Percentiles rank a stretch among this genome's conserved stretches.
Conservation (phyloP, 2,888 invertebrate genomes). For the Eupithecia tripunctaria region DNA sequence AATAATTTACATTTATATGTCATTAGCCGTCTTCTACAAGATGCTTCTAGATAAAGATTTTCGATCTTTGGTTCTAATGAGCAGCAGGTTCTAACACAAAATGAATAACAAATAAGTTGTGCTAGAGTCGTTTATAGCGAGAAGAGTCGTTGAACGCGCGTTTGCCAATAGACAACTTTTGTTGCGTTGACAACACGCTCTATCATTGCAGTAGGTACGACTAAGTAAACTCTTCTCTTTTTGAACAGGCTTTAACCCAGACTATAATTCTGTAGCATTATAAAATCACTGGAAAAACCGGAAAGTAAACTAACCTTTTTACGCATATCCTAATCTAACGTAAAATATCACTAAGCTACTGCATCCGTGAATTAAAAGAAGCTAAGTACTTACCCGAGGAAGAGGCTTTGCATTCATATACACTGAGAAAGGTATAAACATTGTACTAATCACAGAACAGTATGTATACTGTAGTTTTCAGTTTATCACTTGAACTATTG, state of each 20-base stretch:
- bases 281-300: background rate
- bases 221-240: too few relatives aligned
- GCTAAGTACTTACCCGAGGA: constrained; percentile 15
- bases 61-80: background rate
- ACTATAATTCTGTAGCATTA: too few relatives aligned
- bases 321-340: background rate
- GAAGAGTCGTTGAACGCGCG: too few relatives aligned
- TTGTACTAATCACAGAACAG: too few relatives aligned
- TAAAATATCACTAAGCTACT: background rate
- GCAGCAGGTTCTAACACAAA: background rate
- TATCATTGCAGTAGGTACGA: too few relatives aligned
- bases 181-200: too few relatives aligned
- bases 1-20: background rate
- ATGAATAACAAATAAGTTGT: background rate
- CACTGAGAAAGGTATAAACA: constrained; percentile 20
- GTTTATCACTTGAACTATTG: background rate
- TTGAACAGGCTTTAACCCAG: background rate
- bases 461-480: background rate
- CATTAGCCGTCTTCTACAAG: background rate
- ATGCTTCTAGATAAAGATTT: background rate
- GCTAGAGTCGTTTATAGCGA: too few relatives aligned
- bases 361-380: background rate
- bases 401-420: constrained; percentile 16
- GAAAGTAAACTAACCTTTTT: background rate
- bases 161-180: too few relatives aligned